These are phyloP conservation scores for Asarcornis scutulata DNA, from an alignment of 2,113 vertebrate genomes.

Conservation along the genomic window DNA sequence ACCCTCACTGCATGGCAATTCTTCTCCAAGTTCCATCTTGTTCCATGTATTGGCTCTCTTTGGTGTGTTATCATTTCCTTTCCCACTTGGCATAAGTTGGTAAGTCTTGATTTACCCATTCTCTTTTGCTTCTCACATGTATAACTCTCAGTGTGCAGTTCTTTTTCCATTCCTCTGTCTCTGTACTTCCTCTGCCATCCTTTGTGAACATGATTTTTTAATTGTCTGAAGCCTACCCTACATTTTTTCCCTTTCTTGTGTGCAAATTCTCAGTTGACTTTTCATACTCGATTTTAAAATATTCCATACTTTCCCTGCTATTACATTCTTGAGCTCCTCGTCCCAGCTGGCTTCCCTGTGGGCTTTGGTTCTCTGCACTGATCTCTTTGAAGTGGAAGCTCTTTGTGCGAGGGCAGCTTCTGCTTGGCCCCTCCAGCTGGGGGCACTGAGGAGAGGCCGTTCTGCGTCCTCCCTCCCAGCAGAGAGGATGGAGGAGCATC, in stretches of 20 bases:
- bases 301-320: background rate
- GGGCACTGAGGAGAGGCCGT: background rate
- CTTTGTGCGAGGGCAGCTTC: background rate
- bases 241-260: background rate
- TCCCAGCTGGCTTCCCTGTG: fast-evolving
- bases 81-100: background rate
- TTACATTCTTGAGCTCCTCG: background rate
- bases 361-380: fast-evolving
- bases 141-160: background rate
- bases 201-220: background rate
- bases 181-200: background rate
- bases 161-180: background rate
- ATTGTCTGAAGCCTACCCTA: background rate
- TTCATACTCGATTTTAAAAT: background rate
- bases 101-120: background rate
- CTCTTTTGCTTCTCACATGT: background rate
- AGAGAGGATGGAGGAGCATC: background rate
- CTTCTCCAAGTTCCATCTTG: background rate
- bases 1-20: background rate
- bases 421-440: background rate
- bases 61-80: background rate
- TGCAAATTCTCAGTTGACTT: background rate
- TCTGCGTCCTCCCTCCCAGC: background rate
- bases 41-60: background rate
- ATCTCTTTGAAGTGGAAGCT: fast-evolving